Evolutionary conservation across 1,140 invertebrate species (phyloP).

Genomic region (Odontomachus brunneus): DNA sequence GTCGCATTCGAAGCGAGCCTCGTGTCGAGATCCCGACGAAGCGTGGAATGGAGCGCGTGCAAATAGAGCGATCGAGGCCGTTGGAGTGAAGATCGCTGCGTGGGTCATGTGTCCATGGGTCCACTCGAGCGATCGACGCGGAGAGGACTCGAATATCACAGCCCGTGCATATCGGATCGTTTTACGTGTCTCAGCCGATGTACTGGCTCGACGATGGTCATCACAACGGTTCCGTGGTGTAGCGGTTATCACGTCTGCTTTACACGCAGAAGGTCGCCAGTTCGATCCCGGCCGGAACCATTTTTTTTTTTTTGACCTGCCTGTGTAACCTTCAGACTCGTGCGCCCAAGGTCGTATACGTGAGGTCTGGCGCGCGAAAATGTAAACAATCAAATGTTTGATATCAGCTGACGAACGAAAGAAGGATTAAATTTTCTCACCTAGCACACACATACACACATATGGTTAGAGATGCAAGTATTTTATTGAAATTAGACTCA

Average conservation of each 20-base stretch:
- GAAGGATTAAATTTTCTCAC: too few relatives aligned
- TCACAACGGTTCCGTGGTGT: conserved; percentile 72
- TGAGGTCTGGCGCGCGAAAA: not conserved
- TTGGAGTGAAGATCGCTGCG: conserved; percentile 30
- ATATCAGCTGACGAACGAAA: too few relatives aligned
- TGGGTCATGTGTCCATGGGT: not conserved
- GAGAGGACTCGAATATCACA: not conserved
- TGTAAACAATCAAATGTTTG: not conserved
- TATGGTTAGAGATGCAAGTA: too few relatives aligned
- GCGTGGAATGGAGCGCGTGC: not conserved
- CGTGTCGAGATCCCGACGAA: not conserved
- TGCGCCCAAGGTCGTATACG: not conserved
- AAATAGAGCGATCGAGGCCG: conserved; percentile 29
- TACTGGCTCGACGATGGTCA: not conserved
- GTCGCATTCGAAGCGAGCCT: not conserved
- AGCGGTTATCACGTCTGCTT: conserved; percentile 83
- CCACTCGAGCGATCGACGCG: conserved; percentile 5
- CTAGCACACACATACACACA: too few relatives aligned
- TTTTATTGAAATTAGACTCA: too few relatives aligned
- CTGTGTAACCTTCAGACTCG: too few relatives aligned
- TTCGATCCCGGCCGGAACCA: conserved; percentile 93
- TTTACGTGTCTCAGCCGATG: not conserved
- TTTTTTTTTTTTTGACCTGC: conserved; percentile 66
- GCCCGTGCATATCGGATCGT: not conserved
- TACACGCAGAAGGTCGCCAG: conserved; percentile 93